Evolutionary conservation across 2,113 vertebrate genomes (phyloP).

Genomic region (Montifringilla adamsi): DNA sequence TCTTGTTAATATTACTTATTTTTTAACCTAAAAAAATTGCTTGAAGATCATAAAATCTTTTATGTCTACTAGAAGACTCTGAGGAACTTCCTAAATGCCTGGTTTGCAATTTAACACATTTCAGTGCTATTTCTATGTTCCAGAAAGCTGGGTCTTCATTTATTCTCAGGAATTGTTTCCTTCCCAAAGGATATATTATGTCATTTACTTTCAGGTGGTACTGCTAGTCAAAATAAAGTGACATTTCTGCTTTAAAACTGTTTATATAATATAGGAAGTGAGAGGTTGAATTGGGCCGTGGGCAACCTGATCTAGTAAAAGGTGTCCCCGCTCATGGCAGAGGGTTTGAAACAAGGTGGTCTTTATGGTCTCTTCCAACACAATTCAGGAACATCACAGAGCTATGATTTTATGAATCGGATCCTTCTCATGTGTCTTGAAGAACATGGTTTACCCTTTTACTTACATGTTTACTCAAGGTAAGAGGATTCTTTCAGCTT

Average conservation of each 20-base stretch:
- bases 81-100: not conserved
- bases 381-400: fast-evolving
- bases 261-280: not conserved
- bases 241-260: not conserved
- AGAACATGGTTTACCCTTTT: not conserved
- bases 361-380: not conserved
- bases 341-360: not conserved
- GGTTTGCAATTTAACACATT: not conserved
- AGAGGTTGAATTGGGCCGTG: not conserved
- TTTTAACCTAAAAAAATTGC: not conserved
- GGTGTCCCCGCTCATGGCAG: not conserved
- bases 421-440: not conserved
- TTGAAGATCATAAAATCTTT: not conserved
- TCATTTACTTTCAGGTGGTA: not conserved
- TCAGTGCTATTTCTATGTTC: not conserved
- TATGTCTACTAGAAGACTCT: not conserved
- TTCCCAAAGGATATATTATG: not conserved
- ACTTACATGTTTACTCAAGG: not conserved
- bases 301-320: not conserved
- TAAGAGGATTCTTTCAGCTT: not conserved
- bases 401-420: not conserved
- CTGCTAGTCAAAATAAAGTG: not conserved
- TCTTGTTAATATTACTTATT: not conserved
- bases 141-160: not conserved
- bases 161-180: not conserved